These are phyloP conservation scores for Macrobrachium rosenbergii DNA, from an alignment of 1,140 invertebrate species.

Conservation along the genomic window DNA sequence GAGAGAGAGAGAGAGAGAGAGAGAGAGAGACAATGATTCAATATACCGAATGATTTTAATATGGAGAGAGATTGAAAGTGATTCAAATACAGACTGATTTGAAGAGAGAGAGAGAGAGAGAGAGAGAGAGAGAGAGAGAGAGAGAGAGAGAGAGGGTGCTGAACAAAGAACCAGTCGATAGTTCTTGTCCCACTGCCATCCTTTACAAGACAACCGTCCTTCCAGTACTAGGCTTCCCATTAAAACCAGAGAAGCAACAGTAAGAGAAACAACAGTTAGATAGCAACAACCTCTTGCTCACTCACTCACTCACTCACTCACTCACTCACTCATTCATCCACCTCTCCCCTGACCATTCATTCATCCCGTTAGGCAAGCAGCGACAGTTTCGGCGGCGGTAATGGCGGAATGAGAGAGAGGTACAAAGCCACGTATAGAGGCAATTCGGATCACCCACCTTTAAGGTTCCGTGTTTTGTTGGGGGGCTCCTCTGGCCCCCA, in stretches of 20 bases:
- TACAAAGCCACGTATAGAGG: too few relatives aligned
- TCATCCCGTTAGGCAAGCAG: background rate
- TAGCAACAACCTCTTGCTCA: background rate
- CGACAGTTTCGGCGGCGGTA: too few relatives aligned
- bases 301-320: background rate
- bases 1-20: slow-evolving; percentile 30
- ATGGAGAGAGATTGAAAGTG: background rate
- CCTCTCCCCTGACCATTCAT: background rate
- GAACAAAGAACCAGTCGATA: background rate
- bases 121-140: slow-evolving; percentile 7
- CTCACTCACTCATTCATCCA: too few relatives aligned
- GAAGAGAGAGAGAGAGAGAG: background rate
- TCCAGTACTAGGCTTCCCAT: background rate
- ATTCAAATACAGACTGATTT: background rate
- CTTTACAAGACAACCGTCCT: background rate
- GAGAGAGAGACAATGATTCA: background rate
- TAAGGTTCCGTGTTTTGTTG: too few relatives aligned
- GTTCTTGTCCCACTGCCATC: background rate
- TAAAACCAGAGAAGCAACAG: background rate
- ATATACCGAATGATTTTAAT: background rate
- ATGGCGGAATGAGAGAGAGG: too few relatives aligned
- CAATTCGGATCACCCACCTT: too few relatives aligned
- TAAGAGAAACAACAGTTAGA: background rate
- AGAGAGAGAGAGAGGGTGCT: slow-evolving; percentile 21
- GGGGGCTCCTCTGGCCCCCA: too few relatives aligned